Evolutionary conservation across 2,888 invertebrate species (phyloP).

Genomic region (Drosophila neotestacea): DNA sequence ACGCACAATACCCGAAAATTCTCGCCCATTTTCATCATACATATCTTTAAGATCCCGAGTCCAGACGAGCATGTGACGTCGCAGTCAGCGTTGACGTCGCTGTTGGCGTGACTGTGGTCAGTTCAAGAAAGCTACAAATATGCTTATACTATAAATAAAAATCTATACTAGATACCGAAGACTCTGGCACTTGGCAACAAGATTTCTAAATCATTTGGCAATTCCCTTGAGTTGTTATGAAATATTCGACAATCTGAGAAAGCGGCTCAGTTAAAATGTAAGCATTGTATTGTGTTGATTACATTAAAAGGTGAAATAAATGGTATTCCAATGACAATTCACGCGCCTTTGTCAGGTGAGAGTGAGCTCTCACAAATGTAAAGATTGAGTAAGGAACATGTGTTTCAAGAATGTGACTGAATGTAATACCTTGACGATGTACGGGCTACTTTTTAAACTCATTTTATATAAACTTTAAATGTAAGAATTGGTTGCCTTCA

Average conservation of each 20-base stretch:
- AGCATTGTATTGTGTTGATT: constrained; percentile 19
- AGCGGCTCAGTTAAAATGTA: constrained; percentile 29
- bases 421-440: not conserved
- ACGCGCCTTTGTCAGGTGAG: constrained; percentile 22
- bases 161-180: constrained; percentile 19
- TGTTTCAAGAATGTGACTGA: constrained; percentile 25
- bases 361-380: constrained; percentile 3
- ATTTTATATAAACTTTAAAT: too few relatives aligned
- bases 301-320: constrained; percentile 26
- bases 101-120: constrained; percentile 67
- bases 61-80: constrained; percentile 48
- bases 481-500: too few relatives aligned
- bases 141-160: constrained; percentile 17
- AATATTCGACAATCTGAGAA: constrained; percentile 52
- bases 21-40: constrained; percentile 9
- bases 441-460: too few relatives aligned
- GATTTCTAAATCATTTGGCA: constrained; percentile 36
- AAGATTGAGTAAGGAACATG: constrained; percentile 22
- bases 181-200: constrained; percentile 62
- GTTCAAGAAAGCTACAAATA: constrained; percentile 49
- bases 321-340: constrained; percentile 10
- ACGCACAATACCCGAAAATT: constrained; percentile 50
- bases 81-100: constrained; percentile 16
- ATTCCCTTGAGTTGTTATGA: constrained; percentile 51
- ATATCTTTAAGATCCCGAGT: constrained; percentile 15